Evolutionary conservation across 2,797 vertebrate genomes (phyloP), one percentile per base, ranked within the genome.

Genomic region (Nothura maculosa): DNA sequence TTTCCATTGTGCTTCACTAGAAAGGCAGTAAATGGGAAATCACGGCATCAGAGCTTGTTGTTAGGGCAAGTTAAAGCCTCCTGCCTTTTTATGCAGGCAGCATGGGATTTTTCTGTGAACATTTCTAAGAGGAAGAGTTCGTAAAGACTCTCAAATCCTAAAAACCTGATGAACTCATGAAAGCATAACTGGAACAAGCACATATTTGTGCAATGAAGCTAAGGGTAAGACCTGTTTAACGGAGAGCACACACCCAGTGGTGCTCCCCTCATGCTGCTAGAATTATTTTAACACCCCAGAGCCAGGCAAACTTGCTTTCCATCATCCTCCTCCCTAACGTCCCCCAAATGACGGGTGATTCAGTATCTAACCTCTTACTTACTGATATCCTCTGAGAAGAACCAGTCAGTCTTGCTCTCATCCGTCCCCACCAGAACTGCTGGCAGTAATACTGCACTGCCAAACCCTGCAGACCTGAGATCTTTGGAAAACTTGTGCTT

Each of bases 1-100:
- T 81, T 93, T 94, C n/a, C 24, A 24, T n/a, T 30, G 25, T 75
- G 32, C 36, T 54, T 54, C 28, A 48, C 66, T 52, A 50, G 43
- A 93, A 91, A 81, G 6, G 36, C 11, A 67, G 43, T 75, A 67
- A 83, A 80, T 38, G 32, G 40, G 73, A 85, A 89, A 91, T 92
- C 52, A 30, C 30, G 48, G 80, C 58, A 81, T 34, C 12, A n/a
- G 32, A 40, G 10, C 80, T 88, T 74, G 30, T 64, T 89, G 42
- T 58, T 81, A 7, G 50, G 63, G 34, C 36, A 87, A 58, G 57
- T 81, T 91, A 58, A 15, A 80, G 77, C 36, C 32, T 64, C 78
- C 48, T 20, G 28, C 0, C 40, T 4, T 40, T 90, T 87, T 36
- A 70, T 77, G 20, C 30, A 85, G 50, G 75, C 8, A 74, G 52